Evolutionary conservation across 2,113 vertebrate genomes (phyloP).

Genomic region (Crotalus helleri): DNA sequence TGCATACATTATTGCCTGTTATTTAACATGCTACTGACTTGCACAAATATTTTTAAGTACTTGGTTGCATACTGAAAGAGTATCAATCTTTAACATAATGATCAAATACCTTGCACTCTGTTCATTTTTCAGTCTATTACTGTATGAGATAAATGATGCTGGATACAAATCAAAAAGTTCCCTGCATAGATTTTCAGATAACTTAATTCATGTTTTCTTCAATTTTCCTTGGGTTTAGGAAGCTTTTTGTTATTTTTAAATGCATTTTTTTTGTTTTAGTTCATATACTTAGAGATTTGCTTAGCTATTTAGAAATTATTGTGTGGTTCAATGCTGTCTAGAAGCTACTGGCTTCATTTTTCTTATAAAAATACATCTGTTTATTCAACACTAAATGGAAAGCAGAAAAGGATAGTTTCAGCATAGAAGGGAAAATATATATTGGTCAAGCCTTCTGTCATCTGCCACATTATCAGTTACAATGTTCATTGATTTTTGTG

Average conservation of each 20-base stretch:
- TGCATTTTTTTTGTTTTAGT: neutral
- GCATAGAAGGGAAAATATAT: constrained; percentile 33
- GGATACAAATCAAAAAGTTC: neutral
- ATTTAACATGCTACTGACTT: neutral
- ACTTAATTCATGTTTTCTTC: neutral
- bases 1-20: neutral
- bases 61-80: neutral
- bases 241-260: neutral
- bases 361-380: neutral
- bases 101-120: neutral
- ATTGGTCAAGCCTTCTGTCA: neutral
- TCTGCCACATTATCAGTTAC: neutral
- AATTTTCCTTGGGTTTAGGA: neutral
- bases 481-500: neutral
- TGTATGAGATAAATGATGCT: neutral
- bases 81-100: neutral
- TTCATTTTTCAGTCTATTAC: neutral
- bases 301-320: neutral
- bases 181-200: neutral
- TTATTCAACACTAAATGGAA: neutral
- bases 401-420: constrained; percentile 12
- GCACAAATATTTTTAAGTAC: neutral
- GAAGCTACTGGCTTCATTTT: neutral
- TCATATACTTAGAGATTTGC: neutral
- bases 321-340: neutral